Percentiles rank a stretch among this genome's conserved stretches.
These are phyloP conservation scores for Eleutherodactylus coqui DNA, from an alignment of 2,797 vertebrate genomes.

Conservation along the genomic window DNA sequence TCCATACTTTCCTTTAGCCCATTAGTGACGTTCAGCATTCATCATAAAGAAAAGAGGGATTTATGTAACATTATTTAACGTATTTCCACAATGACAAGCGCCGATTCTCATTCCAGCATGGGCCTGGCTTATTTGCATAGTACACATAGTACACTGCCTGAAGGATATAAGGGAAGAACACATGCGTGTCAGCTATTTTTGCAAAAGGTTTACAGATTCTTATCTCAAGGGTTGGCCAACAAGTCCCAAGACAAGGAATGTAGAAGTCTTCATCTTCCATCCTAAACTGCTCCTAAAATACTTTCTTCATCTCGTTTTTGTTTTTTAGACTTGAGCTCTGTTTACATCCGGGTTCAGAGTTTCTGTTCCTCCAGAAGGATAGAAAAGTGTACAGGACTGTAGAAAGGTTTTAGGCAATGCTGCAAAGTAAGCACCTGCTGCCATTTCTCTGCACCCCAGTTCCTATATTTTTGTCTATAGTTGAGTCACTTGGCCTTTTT, in stretches of 20 bases:
- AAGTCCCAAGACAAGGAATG: background rate
- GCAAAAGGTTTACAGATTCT: background rate
- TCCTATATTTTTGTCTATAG: no score
- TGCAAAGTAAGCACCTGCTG: no score
- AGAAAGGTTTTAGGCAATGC: no score
- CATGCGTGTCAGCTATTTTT: constrained; percentile 7
- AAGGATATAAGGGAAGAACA: background rate
- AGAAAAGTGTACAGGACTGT: no score
- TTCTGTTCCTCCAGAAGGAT: no score
- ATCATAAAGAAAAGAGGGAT: background rate
- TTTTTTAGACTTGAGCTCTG: no score
- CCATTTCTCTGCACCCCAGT: no score
- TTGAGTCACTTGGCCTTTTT: no score
- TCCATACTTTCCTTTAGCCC: background rate
- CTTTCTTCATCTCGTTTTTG: background rate
- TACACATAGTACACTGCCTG: background rate
- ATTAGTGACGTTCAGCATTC: background rate
- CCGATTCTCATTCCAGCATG: no score
- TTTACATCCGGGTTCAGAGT: no score
- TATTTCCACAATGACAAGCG: background rate
- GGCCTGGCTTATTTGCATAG: background rate
- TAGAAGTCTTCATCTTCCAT: background rate
- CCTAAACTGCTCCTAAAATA: background rate
- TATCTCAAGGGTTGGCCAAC: background rate
- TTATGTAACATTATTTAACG: background rate